Evolutionary conservation across 1,140 invertebrate species (phyloP), one percentile per base, ranked within the genome.

Genomic region (Dreissena polymorpha): DNA sequence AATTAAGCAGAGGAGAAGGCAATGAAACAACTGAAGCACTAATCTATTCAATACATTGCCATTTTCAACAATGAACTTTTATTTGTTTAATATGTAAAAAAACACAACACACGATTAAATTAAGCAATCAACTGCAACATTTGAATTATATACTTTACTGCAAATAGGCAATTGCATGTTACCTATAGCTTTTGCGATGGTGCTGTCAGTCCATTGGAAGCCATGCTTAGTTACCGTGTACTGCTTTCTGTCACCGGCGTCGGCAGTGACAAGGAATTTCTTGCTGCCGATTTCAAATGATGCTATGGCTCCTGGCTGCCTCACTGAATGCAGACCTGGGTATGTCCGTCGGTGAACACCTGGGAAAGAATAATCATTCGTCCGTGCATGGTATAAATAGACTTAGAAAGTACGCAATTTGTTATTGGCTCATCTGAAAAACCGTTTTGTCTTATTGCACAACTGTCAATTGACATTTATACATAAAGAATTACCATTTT

Each of bases 251-350:
- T 60, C 69, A 0, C 78, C 78, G 14, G 12, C 27, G 25, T 81
- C 70, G 7, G 68, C 78, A 21, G 70, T 81, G 49, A 81, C 57
- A 27, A 81, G 60, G 23, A 51, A 81, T 12, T 50, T 29, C 13
- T 53, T 73, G 14, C 3, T 81, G 13, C 60, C 69, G 5, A 81
- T 55, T 65, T 67, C 23, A 3, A 81, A 14, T 14, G 55, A 65
- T 18, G 70, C 71, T 10, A 81, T 67, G 12, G 65, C 70, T 53
- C 70, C 78, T 63, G 78, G 78, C 49, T 81, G 78, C 2, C 69
- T 51, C 16, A 81, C 16, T 64, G 69, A 72, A 6, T 71, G 23
- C 10, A 81, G 70, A 29, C 50, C 39, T 12, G 68, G 16, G 72
- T 63, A 81, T 29, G 6, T 53, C 27, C 60, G 29, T 16, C 55